Evolutionary conservation across 2,797 vertebrate species (phyloP).

Genomic region (Gallinago nigripennis): DNA sequence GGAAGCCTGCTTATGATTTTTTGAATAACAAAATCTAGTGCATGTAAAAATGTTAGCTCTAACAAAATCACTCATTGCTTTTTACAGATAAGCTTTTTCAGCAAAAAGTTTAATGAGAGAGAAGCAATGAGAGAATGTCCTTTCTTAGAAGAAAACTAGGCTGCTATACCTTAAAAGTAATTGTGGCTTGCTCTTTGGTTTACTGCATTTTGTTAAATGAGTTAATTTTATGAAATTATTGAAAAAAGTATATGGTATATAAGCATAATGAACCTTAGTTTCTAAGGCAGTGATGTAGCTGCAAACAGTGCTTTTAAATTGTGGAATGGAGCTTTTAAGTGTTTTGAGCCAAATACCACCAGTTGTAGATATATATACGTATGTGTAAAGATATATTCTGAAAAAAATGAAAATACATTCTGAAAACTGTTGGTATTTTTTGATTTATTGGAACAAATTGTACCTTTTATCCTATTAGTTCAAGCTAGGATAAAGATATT

Average conservation of each 20-base stretch:
- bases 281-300: not conserved
- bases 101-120: not conserved
- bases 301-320: not conserved
- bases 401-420: not conserved
- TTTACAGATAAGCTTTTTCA: not conserved
- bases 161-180: not conserved
- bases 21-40: constrained; percentile 37
- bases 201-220: not conserved
- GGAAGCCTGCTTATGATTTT: not conserved
- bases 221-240: constrained; percentile 21
- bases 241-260: not conserved
- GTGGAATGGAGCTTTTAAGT: not conserved
- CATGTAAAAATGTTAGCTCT: constrained; percentile 42
- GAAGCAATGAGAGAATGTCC: not conserved
- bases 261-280: not conserved
- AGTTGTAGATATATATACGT: not conserved
- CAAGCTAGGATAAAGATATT: not conserved
- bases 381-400: not conserved
- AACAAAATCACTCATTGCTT: not conserved
- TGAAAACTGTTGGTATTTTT: not conserved
- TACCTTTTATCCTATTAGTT: constrained; percentile 26
- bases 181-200: not conserved
- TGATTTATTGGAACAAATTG: not conserved
- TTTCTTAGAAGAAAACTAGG: not conserved
- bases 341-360: not conserved